phyloP scores from a whole-genome alignment of 2,797 vertebrate genomes.

The Sciurus carolinensis region DNA sequence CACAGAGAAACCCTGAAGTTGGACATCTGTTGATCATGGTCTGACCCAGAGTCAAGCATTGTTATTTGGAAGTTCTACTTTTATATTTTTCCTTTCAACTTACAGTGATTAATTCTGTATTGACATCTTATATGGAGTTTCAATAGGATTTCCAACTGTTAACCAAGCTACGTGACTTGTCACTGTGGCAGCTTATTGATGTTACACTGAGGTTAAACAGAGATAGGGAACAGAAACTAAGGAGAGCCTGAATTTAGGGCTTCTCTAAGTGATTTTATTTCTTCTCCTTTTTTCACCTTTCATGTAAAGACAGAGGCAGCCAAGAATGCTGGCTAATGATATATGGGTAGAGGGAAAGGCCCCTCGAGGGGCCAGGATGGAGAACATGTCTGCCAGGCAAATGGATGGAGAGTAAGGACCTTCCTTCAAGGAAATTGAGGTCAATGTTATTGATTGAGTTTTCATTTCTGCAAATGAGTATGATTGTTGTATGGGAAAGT shows the following conservation, averaged over 20 bases:
- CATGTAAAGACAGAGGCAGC: neutral
- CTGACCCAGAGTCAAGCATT: neutral
- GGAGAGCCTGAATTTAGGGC: neutral
- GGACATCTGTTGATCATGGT: neutral
- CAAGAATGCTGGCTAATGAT: neutral
- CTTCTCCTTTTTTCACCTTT: neutral
- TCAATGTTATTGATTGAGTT: neutral
- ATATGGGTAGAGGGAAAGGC: neutral
- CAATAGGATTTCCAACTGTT: neutral
- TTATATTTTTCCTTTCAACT: neutral
- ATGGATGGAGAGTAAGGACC: neutral
- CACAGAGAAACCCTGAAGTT: neutral
- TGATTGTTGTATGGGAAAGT: conserved; percentile 14
- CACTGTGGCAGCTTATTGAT: neutral
- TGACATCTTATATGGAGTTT: conserved; percentile 6
- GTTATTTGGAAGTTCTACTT: neutral
- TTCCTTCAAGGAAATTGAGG: neutral
- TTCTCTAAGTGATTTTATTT: conserved; percentile 3
- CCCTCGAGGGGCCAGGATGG: neutral
- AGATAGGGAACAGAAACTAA: neutral
- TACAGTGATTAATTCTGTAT: neutral
- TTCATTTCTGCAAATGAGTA: neutral
- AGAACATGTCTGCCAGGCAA: neutral
- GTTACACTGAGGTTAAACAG: neutral
- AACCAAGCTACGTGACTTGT: neutral